phyloP scores from a whole-genome alignment of 2,113 vertebrate species.

The Neodon shergylaensis region DNA sequence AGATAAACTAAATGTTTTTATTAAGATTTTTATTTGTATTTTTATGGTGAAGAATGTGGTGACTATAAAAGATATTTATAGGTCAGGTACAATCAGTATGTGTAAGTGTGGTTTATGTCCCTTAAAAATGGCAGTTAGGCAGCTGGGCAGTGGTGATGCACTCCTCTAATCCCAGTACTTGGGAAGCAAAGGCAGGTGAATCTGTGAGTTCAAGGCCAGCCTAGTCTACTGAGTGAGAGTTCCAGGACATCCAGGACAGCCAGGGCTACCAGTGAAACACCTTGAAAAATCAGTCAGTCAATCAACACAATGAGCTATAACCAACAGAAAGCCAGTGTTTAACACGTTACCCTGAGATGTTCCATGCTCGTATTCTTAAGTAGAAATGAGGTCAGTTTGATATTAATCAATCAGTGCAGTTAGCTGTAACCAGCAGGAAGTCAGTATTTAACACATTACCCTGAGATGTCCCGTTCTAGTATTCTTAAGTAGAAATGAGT shows the following conservation, averaged over 20 bases:
- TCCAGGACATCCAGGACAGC: not conserved
- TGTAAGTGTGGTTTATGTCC: not conserved
- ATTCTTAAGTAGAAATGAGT: not conserved
- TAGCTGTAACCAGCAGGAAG: not conserved
- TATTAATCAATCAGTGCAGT: not conserved
- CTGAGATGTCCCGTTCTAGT: not conserved
- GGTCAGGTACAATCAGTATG: not conserved
- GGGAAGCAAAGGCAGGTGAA: not conserved
- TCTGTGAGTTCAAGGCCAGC: not conserved
- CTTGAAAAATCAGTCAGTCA: not conserved
- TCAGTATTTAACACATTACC: not conserved
- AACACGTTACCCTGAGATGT: not conserved
- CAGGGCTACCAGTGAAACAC: not conserved
- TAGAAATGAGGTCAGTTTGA: not conserved
- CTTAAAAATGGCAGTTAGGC: not conserved
- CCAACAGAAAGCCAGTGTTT: not conserved
- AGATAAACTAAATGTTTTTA: not conserved
- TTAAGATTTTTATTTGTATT: constrained; percentile 4
- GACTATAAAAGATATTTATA: not conserved
- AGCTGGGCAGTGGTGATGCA: not conserved
- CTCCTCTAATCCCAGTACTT: not conserved
- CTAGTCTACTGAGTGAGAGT: not conserved
- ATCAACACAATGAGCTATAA: not conserved
- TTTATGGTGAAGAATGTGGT: not conserved
- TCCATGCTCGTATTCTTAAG: not conserved